phyloP scores from a whole-genome alignment of 2,888 invertebrate species.

The Sarcophaga caerulescens region DNA sequence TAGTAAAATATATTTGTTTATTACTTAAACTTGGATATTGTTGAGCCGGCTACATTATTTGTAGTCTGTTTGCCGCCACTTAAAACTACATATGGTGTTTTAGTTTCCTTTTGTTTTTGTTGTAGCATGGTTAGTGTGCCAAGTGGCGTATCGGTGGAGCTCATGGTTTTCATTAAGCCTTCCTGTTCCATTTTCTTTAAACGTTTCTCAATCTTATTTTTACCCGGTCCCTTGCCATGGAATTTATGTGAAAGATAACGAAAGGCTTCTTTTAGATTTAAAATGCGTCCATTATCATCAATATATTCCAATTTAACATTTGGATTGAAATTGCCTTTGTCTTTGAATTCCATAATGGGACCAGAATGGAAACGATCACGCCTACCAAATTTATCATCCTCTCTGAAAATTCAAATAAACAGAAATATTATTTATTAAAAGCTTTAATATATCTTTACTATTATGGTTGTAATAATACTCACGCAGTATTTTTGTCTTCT shows the following conservation, averaged over 20 bases:
- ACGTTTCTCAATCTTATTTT: conserved; percentile 98
- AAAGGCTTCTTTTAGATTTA: conserved; percentile 98
- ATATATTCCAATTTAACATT: conserved; percentile 98
- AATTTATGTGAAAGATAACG: conserved; percentile 98
- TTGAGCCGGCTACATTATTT: conserved; percentile 57
- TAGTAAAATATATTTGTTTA: neutral
- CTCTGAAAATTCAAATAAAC: conserved; percentile 81
- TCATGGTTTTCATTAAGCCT: conserved; percentile 98
- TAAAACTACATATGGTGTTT: conserved; percentile 94
- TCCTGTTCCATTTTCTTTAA: conserved; percentile 97
- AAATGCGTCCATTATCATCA: conserved; percentile 95
- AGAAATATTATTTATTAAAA: conserved; percentile 54
- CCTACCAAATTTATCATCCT: conserved; percentile 90
- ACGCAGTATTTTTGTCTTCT: conserved; percentile 89
- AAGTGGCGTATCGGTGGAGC: conserved; percentile 97
- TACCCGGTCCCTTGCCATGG: conserved; percentile 99
- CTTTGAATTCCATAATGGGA: conserved; percentile 94
- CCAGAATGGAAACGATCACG: conserved; percentile 89
- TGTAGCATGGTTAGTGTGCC: conserved; percentile 96
- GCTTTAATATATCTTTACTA: conserved; percentile 8
- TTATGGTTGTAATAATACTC: conserved; percentile 69
- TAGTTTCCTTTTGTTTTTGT: conserved; percentile 97
- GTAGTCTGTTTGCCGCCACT: conserved; percentile 90
- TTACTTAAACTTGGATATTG: conserved; percentile 63
- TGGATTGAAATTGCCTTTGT: conserved; percentile 94